These are phyloP conservation scores for Melipona beecheii DNA, from an alignment of 2,888 invertebrate genomes.

Conservation along the genomic window DNA sequence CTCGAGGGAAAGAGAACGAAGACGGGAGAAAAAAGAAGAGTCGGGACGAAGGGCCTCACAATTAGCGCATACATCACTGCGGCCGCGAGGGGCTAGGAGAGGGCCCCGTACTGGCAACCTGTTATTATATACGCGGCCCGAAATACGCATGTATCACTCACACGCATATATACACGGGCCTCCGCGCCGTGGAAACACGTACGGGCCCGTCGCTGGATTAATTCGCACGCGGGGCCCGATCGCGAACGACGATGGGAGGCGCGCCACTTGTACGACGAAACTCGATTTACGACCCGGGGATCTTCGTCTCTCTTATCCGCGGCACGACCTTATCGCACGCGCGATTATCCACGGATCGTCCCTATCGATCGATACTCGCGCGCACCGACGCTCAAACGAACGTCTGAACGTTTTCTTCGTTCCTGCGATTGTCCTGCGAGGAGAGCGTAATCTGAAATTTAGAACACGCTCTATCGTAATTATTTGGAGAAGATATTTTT, in stretches of 20 bases:
- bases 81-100: slow-evolving; percentile 70
- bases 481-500: too few relatives aligned
- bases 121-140: slow-evolving; percentile 80
- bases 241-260: slow-evolving; percentile 70
- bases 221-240: slow-evolving; percentile 77
- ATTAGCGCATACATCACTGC: slow-evolving; percentile 82
- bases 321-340: slow-evolving; percentile 46
- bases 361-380: slow-evolving; percentile 1
- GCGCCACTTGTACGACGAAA: slow-evolving; percentile 64
- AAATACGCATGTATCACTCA: slow-evolving; percentile 80
- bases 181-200: slow-evolving; percentile 53
- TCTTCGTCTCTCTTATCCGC: slow-evolving; percentile 33
- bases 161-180: slow-evolving; percentile 41
- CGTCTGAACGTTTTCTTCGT: too few relatives aligned
- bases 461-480: too few relatives aligned
- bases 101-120: slow-evolving; percentile 78
- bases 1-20: neutral
- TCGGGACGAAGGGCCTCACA: slow-evolving; percentile 76
- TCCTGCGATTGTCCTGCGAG: too few relatives aligned
- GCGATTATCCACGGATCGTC: neutral
- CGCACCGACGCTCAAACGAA: too few relatives aligned
- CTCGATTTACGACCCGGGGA: slow-evolving; percentile 65
- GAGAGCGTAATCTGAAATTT: too few relatives aligned
- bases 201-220: slow-evolving; percentile 77
- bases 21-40: neutral